A percentile compares a stretch with the other conserved stretches of the same genome.
Evolutionary conservation across 2,113 vertebrate genomes (phyloP).

Genomic region (cattle (Bos taurus)): DNA sequence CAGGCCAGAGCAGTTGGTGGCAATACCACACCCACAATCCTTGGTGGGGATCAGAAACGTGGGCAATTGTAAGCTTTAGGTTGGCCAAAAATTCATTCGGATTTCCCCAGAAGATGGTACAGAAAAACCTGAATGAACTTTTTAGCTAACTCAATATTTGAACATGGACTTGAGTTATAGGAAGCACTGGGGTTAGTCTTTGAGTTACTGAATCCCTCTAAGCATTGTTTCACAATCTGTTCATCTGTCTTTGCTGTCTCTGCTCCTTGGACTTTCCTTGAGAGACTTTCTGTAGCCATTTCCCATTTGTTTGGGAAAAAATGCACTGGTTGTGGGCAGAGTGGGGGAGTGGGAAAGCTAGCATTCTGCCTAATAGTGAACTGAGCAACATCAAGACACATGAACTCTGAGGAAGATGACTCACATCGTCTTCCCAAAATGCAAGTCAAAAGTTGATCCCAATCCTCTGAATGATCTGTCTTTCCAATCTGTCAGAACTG

Average conservation of each 20-base stretch:
- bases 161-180: background rate
- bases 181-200: background rate
- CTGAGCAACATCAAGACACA: background rate
- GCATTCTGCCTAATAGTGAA: background rate
- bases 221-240: background rate
- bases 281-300: background rate
- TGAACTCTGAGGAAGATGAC: background rate
- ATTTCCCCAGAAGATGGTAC: background rate
- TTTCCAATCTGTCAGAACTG: background rate
- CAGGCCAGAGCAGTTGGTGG: background rate
- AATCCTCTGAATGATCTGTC: background rate
- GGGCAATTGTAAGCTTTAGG: background rate
- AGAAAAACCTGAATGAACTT: background rate
- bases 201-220: background rate
- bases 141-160: background rate
- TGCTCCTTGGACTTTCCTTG: background rate
- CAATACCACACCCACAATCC: fast-evolving
- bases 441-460: background rate
- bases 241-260: background rate
- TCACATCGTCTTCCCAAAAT: background rate
- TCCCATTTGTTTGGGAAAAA: background rate
- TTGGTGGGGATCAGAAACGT: background rate
- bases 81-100: background rate
- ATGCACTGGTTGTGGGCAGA: background rate
- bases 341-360: background rate